Conservation (phyloP, 2,888 invertebrate species). For the Rutpela maculata region DNA sequence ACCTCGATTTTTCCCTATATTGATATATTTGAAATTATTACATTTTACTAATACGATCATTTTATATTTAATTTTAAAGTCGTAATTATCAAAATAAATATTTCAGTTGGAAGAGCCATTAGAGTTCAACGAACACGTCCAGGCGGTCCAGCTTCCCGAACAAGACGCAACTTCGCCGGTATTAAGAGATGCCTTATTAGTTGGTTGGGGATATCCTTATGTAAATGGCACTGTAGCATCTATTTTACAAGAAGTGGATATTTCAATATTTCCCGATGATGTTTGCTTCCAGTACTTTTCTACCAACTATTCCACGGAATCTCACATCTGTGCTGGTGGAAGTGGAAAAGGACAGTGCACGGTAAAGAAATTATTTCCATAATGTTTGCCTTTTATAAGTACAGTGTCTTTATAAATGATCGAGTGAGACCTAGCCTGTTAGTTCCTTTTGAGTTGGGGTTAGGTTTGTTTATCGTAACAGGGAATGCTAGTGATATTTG, state of each 20-base stretch:
- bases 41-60: no score
- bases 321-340: constrained; percentile 73
- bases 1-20: no score
- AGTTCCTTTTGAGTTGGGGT: no score
- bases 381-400: neutral
- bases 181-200: constrained; percentile 50
- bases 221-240: constrained; percentile 61
- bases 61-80: no score
- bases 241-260: constrained; percentile 70
- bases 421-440: no score
- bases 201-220: constrained; percentile 45
- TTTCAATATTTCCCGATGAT: constrained; percentile 69
- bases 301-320: constrained; percentile 32
- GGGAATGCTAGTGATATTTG: no score
- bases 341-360: constrained; percentile 75
- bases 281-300: constrained; percentile 67
- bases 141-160: constrained; percentile 53
- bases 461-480: no score
- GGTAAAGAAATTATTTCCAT: constrained; percentile 50
- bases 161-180: constrained; percentile 50
- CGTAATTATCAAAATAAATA: neutral
- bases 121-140: constrained; percentile 47
- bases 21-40: no score
- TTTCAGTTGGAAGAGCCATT: constrained; percentile 59
- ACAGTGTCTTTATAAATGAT: no score